Percentiles rank a stretch among this genome's conserved stretches.
Evolutionary conservation across 2,113 vertebrate species (phyloP).

Genomic region (Coreoperca whiteheadi): DNA sequence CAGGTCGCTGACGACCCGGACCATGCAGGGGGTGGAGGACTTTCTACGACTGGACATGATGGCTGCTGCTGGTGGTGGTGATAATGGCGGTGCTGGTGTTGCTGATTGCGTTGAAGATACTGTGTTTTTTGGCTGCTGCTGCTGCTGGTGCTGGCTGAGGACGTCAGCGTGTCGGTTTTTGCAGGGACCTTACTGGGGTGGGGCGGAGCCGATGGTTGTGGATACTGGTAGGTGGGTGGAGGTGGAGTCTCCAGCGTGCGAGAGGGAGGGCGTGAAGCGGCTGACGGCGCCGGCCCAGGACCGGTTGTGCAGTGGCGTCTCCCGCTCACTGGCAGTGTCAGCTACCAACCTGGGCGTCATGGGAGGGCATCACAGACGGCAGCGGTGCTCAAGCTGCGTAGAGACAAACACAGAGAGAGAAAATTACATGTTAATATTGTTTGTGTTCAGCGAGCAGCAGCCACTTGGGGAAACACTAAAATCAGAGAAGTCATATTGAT

Average conservation of each 20-base stretch:
- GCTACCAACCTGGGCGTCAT: constrained; percentile 79
- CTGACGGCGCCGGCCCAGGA: constrained; percentile 57
- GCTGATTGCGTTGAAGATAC: constrained; percentile 53
- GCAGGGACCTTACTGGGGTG: constrained; percentile 51
- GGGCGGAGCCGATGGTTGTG: constrained; percentile 50
- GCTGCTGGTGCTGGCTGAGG: constrained; percentile 56
- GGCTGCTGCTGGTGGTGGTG: constrained; percentile 47
- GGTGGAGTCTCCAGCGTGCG: constrained; percentile 61
- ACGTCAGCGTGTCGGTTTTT: constrained; percentile 44
- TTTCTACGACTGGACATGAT: constrained; percentile 95
- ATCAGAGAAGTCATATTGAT: constrained; percentile 38
- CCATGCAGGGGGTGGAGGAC: constrained; percentile 93
- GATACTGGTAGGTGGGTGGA: constrained; percentile 41
- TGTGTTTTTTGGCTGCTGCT: constrained; percentile 58
- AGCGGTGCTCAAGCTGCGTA: constrained; percentile 53
- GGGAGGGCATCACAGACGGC: constrained; percentile 80
- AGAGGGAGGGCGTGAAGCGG: constrained; percentile 63
- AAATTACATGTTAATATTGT: constrained; percentile 48
- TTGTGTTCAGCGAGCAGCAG: constrained; percentile 34
- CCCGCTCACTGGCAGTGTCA: constrained; percentile 81
- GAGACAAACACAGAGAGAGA: constrained; percentile 33
- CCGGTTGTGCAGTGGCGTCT: constrained; percentile 73
- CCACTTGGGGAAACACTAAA: constrained; percentile 28
- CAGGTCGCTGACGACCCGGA: constrained; percentile 84
- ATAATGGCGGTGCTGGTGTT: constrained; percentile 65